Conservation (phyloP, 2,888 invertebrate species). For the Dascillus cervinus region DNA sequence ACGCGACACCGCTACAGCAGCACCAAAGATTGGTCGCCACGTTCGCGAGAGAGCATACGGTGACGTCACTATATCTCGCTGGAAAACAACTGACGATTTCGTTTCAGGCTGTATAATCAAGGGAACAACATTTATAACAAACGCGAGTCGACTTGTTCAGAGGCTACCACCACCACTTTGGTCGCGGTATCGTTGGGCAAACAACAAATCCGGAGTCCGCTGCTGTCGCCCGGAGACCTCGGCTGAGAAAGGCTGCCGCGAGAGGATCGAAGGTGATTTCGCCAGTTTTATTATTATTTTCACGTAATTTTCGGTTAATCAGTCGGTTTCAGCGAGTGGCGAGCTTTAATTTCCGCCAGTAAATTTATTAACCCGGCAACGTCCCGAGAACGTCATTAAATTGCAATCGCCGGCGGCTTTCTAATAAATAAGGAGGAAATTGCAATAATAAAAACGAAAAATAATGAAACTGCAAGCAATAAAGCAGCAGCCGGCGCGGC, state of each 20-base stretch:
- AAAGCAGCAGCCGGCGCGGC: too few species aligned
- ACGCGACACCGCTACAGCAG: conserved; percentile 57
- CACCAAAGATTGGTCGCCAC: conserved; percentile 70
- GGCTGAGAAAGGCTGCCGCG: conserved; percentile 28
- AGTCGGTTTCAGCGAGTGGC: not conserved
- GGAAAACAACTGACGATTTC: conserved; percentile 4
- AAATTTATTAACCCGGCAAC: too few species aligned
- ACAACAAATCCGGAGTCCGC: conserved; percentile 18
- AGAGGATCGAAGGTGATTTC: conserved; percentile 25
- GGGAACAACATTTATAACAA: conserved; percentile 46
- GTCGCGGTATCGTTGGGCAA: conserved; percentile 33
- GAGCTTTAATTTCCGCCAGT: too few species aligned
- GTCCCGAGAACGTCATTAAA: too few species aligned
- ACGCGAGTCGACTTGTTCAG: conserved; percentile 66
- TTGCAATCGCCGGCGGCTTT: too few species aligned
- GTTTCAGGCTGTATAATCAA: conserved; percentile 19
- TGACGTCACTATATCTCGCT: conserved; percentile 34
- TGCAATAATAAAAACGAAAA: too few species aligned
- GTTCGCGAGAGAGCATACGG: conserved; percentile 73
- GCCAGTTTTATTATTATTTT: not conserved
- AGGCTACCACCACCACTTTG: conserved; percentile 66
- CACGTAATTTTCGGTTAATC: not conserved
- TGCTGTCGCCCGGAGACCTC: conserved; percentile 19
- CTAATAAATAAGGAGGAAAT: too few species aligned
- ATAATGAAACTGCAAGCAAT: too few species aligned